These are phyloP conservation scores for Sesamia inferens DNA, from an alignment of 2,888 invertebrate species.

Conservation along the genomic window DNA sequence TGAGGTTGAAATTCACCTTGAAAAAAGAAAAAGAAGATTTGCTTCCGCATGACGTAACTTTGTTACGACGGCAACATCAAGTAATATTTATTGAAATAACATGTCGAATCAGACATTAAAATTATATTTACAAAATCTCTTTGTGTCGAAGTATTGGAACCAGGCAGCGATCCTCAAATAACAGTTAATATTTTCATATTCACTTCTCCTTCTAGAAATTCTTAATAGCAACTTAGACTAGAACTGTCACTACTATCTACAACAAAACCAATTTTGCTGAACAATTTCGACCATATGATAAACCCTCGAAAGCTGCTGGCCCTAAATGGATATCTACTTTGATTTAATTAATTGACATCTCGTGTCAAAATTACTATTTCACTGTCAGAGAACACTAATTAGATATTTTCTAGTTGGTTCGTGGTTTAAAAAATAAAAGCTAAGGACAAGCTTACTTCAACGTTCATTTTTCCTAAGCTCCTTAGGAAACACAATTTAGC, in stretches of 20 bases:
- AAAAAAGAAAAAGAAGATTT: too few relatives aligned
- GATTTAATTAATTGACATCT: not conserved
- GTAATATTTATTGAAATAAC: not conserved
- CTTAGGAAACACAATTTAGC: conserved; percentile 27
- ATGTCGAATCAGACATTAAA: too few relatives aligned
- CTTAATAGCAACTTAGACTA: not conserved
- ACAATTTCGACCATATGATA: not conserved
- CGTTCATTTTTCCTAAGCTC: conserved; percentile 27
- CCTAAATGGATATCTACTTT: not conserved
- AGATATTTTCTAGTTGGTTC: not conserved
- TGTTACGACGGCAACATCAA: too few relatives aligned
- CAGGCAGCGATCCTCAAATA: not conserved
- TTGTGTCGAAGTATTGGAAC: too few relatives aligned
- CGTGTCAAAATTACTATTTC: not conserved
- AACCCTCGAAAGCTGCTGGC: too few relatives aligned
- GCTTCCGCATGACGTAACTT: too few relatives aligned
- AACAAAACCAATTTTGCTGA: not conserved
- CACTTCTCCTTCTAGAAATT: not conserved
- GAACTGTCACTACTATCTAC: too few relatives aligned
- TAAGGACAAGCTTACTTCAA: conserved; percentile 5
- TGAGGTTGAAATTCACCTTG: too few relatives aligned
- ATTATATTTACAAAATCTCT: too few relatives aligned
- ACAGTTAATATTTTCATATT: not conserved
- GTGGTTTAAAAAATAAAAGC: not conserved
- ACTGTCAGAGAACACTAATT: not conserved